Conservation (phyloP, 1,140 invertebrate genomes). For the Capitella teleta region DNA sequence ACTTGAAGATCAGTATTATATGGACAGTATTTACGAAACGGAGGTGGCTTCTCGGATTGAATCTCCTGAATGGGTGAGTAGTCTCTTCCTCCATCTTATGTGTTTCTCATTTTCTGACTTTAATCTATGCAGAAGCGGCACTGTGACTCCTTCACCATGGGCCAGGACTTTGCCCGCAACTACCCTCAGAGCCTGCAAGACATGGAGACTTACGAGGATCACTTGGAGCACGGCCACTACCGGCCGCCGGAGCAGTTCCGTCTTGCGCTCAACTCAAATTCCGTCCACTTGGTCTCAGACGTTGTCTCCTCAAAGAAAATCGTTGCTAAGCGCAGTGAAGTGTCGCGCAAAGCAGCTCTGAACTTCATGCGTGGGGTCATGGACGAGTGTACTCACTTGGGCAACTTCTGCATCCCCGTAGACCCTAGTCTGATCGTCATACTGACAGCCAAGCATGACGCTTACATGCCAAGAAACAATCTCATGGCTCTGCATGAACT, state of each 20-base stretch:
- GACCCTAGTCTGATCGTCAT: slow-evolving; percentile 53
- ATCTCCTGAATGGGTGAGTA: slow-evolving; percentile 26
- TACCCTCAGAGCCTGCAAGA: slow-evolving; percentile 50
- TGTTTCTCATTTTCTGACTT: too few species aligned
- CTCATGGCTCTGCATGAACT: slow-evolving; percentile 70
- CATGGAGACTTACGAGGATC: slow-evolving; percentile 14
- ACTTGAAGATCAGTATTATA: slow-evolving; percentile 76
- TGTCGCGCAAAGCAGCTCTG: slow-evolving; percentile 33
- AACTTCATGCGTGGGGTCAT: slow-evolving; percentile 96
- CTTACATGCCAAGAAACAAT: slow-evolving; percentile 78
- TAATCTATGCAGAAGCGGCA: slow-evolving; percentile 10
- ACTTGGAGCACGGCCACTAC: background rate
- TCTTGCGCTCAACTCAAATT: background rate
- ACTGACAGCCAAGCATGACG: slow-evolving; percentile 56
- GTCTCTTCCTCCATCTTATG: background rate
- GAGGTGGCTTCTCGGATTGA: slow-evolving; percentile 63
- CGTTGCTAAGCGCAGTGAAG: too few species aligned
- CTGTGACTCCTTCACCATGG: slow-evolving; percentile 46
- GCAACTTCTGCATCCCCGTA: slow-evolving; percentile 70
- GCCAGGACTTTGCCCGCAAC: slow-evolving; percentile 66
- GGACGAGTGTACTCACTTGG: slow-evolving; percentile 96
- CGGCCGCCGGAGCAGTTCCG: background rate
- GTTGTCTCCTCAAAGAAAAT: too few species aligned
- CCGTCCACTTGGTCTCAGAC: too few species aligned
- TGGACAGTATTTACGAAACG: slow-evolving; percentile 67